Evolutionary conservation across 92 coral and sea anemone genomes (phyloP).

Genomic region (Desmophyllum pertusum): DNA sequence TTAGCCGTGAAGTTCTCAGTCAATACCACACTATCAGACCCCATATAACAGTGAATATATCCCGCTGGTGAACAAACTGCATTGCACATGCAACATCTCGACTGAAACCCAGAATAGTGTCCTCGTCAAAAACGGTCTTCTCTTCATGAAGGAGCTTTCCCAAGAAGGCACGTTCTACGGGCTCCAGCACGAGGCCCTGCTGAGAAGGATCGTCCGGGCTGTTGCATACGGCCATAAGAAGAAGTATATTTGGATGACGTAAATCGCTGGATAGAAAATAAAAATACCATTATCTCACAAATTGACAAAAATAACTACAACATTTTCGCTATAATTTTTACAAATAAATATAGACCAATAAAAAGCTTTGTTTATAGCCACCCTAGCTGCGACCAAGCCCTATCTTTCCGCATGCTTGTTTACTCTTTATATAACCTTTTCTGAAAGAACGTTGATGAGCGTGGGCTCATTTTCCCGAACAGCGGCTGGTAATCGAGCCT

Average conservation of each 20-base stretch:
- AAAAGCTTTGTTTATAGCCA: too few relatives aligned
- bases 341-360: too few relatives aligned
- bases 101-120: conserved; percentile 68
- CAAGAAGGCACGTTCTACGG: conserved; percentile 57
- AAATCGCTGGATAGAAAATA: conserved; percentile 60
- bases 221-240: conserved; percentile 77
- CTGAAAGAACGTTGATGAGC: too few relatives aligned
- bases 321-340: too few relatives aligned
- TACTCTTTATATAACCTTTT: too few relatives aligned
- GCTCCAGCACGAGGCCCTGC: conserved; percentile 79
- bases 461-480: too few relatives aligned
- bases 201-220: conserved; percentile 64
- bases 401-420: too few relatives aligned
- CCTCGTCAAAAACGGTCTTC: conserved; percentile 70
- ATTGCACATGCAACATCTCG: conserved; percentile 90
- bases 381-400: too few relatives aligned
- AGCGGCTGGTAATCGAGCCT: too few relatives aligned
- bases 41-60: conserved; percentile 83
- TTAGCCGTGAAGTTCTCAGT: conserved; percentile 80
- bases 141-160: conserved; percentile 69
- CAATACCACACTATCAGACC: conserved; percentile 82
- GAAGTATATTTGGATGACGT: conserved; percentile 87
- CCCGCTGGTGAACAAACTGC: conserved; percentile 91
- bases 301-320: too few relatives aligned
- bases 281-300: too few relatives aligned